Conservation (phyloP, 2,113 vertebrate genomes). For the Noturus placidus region DNA sequence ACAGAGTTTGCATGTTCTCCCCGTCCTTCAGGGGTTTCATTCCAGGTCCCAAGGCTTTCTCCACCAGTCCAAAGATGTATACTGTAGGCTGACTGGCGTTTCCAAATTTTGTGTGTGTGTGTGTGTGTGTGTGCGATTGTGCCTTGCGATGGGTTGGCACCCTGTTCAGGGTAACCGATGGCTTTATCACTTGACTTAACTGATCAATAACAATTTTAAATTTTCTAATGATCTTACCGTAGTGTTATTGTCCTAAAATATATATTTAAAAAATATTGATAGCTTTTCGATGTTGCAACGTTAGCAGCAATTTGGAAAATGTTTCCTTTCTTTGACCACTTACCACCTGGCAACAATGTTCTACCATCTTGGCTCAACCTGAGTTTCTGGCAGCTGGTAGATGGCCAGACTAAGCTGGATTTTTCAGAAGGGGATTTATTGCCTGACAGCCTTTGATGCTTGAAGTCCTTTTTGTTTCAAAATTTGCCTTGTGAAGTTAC, state of each 20-base stretch:
- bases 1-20: too few species aligned
- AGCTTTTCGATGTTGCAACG: neutral
- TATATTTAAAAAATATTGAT: neutral
- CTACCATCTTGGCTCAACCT: neutral
- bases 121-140: too few species aligned
- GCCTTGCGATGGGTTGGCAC: too few species aligned
- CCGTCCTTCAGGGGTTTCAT: too few species aligned
- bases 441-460: constrained; percentile 4
- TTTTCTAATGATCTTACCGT: neutral
- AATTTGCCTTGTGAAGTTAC: neutral
- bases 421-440: constrained; percentile 18
- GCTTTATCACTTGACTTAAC: neutral
- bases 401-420: constrained; percentile 6
- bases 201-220: neutral
- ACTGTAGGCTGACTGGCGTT: too few species aligned
- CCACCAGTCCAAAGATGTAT: too few species aligned
- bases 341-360: neutral
- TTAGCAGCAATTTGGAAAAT: neutral
- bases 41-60: too few species aligned
- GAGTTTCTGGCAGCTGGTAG: neutral
- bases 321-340: neutral
- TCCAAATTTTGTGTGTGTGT: too few species aligned
- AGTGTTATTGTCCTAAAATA: neutral
- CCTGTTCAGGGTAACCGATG: too few species aligned
- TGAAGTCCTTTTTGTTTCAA: neutral